Evolutionary conservation across 2,797 vertebrate species (phyloP), one percentile per base, ranked within the genome.

Genomic region (Odontamblyopus rebecca): DNA sequence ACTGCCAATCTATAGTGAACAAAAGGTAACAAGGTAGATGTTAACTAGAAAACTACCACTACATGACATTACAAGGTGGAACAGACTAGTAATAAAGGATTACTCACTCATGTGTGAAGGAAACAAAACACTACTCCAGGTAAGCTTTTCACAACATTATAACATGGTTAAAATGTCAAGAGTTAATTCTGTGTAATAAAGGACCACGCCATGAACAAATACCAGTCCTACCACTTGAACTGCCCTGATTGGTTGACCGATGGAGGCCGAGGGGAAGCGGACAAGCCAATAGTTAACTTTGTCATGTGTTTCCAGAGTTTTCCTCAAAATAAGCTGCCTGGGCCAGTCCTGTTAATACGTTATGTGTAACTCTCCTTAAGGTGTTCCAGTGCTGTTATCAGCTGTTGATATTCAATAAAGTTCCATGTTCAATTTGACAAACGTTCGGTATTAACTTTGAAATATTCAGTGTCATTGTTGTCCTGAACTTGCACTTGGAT

Each of bases 331-430:
- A 71, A 54, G 38, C 41, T 6, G 1, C 62, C 65, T 53, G 27
- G 3, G 4, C 59, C 48, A 16, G 61, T 35, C 69, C 84, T 80
- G 91, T 92, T 93, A 92, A 92, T 92, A 89, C 4, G 82, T 92
- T 48, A 90, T 86, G 84, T 87, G 85, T 84, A 88, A 90, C 81
- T 86, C 88, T 89, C 88, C 61, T 91, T 84, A 66, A 86, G 86
- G 83, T 93, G 89, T 90, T 92, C 91, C 88, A 90, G 87, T 91
- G 72, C 68, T 59, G 85, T 86, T 79, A 84, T 85, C 85, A 86
- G 75, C 79, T 83, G 87, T 85, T 81, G 71, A 83, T 80, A 84
- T 84, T 86, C 82, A 82, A 77, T 86, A 80, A 82, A 75, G 59
- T 77, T 83, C 51, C 9, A 69, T 56, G 67, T 69, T 79, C 59